Evolutionary conservation across 2,888 invertebrate species (phyloP).

Genomic region (Glyphotaelius pellucidus): DNA sequence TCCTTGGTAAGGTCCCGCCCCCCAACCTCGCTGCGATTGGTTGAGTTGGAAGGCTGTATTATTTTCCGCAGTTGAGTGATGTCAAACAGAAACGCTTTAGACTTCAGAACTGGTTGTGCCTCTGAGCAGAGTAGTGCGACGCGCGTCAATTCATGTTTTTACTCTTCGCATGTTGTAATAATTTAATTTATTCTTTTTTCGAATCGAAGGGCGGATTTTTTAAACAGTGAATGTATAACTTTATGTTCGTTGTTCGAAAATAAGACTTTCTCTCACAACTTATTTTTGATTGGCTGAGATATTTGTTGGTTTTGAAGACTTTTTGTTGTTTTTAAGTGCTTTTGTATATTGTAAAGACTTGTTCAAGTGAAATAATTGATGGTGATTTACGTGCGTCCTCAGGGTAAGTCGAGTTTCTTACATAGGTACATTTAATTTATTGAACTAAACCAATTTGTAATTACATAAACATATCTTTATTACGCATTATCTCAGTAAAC

Average conservation of each 20-base stretch:
- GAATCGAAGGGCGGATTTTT: neutral
- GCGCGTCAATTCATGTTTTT: neutral
- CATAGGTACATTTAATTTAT: neutral
- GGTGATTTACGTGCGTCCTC: slow-evolving; percentile 53
- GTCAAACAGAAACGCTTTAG: slow-evolving; percentile 28
- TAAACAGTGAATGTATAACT: neutral
- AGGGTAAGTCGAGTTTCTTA: slow-evolving; percentile 47
- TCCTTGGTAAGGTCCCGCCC: neutral
- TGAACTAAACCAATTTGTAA: neutral
- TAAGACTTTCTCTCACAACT: neutral
- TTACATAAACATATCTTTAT: too few species aligned
- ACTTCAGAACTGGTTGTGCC: slow-evolving; percentile 48
- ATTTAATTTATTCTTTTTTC: neutral
- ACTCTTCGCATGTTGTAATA: neutral
- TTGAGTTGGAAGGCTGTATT: neutral
- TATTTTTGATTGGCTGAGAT: neutral
- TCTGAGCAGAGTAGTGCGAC: slow-evolving; percentile 24
- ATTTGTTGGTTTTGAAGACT: neutral
- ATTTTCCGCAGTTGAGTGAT: slow-evolving; percentile 16
- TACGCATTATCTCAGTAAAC: too few species aligned
- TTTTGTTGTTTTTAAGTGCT: neutral
- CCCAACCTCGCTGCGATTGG: slow-evolving; percentile 30
- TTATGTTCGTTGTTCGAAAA: neutral
- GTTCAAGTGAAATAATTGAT: slow-evolving; percentile 49
- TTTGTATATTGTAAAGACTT: neutral